phyloP scores from a whole-genome alignment of 2,888 invertebrate species.

The Synanthedon formicaeformis region DNA sequence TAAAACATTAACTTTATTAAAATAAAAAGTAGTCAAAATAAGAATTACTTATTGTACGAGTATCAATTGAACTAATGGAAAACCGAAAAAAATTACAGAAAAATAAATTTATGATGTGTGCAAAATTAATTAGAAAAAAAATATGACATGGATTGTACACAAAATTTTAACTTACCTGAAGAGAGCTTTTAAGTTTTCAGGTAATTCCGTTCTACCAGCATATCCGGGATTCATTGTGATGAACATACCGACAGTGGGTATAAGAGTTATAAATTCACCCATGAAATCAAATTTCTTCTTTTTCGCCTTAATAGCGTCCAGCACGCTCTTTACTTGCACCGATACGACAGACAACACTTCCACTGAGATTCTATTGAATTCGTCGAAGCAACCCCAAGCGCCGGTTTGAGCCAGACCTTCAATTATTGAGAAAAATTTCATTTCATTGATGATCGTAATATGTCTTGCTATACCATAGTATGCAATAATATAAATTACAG shows the following conservation, averaged over 20 bases:
- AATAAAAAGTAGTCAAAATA: too few relatives aligned
- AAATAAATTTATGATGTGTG: too few relatives aligned
- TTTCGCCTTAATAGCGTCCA: constrained; percentile 88
- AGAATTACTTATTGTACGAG: too few relatives aligned
- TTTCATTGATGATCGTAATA: too few relatives aligned
- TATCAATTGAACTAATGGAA: too few relatives aligned
- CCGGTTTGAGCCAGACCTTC: constrained; percentile 90
- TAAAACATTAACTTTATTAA: too few relatives aligned
- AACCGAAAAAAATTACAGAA: too few relatives aligned
- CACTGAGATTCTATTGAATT: constrained; percentile 94
- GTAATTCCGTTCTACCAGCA: constrained; percentile 90
- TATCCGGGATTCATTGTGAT: constrained; percentile 98
- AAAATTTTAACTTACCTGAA: constrained; percentile 52
- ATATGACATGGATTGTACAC: too few relatives aligned
- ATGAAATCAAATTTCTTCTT: constrained; percentile 86
- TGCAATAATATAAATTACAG: too few relatives aligned
- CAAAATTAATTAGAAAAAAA: too few relatives aligned
- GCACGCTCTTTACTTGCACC: constrained; percentile 88
- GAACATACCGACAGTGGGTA: constrained; percentile 88
- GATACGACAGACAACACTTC: constrained; percentile 96
- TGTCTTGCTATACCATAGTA: too few relatives aligned
- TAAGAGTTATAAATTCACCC: constrained; percentile 81
- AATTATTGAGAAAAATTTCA: too few relatives aligned
- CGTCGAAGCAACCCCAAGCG: constrained; percentile 97
- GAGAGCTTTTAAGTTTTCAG: constrained; percentile 81